A percentile compares a stretch with the other conserved stretches of the same genome.
phyloP scores from a whole-genome alignment of 2,797 vertebrate species.

The Euthynnus affinis region DNA sequence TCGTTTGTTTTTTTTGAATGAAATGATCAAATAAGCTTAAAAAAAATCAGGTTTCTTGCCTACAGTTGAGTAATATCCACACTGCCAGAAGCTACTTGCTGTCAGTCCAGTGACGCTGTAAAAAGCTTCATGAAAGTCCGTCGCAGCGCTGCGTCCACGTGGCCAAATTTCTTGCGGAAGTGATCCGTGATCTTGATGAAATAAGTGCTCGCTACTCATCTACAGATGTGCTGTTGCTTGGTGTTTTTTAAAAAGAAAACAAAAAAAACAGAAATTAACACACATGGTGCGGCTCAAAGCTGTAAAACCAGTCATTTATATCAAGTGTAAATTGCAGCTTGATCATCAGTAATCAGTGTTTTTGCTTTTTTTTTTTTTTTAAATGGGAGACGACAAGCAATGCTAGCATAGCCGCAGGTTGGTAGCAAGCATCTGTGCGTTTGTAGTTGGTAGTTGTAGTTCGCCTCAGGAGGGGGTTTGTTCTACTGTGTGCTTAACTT shows the following conservation, averaged over 20 bases:
- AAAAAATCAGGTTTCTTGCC: constrained; percentile 19
- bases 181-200: constrained; percentile 54
- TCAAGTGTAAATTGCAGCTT: neutral
- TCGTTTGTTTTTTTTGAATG: neutral
- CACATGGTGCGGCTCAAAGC: constrained; percentile 8
- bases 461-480: constrained; percentile 46
- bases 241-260: neutral
- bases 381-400: constrained; percentile 41
- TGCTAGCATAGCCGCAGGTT: constrained; percentile 70
- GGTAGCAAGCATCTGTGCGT: constrained; percentile 74
- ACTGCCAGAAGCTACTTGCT: constrained; percentile 36
- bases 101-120: constrained; percentile 32
- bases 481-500: constrained; percentile 67
- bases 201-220: constrained; percentile 71
- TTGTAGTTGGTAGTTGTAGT: constrained; percentile 74
- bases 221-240: constrained; percentile 66
- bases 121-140: constrained; percentile 71
- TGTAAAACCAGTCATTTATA: neutral
- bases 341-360: constrained; percentile 7
- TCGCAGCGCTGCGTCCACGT: constrained; percentile 51
- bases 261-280: neutral
- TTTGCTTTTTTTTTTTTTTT: neutral
- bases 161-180: constrained; percentile 70
- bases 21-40: constrained; percentile 20
- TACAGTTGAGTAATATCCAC: constrained; percentile 5